Base-by-base conservation (phyloP, 92 coral and sea anemone genomes). In the Heliopora coerulea region DNA sequence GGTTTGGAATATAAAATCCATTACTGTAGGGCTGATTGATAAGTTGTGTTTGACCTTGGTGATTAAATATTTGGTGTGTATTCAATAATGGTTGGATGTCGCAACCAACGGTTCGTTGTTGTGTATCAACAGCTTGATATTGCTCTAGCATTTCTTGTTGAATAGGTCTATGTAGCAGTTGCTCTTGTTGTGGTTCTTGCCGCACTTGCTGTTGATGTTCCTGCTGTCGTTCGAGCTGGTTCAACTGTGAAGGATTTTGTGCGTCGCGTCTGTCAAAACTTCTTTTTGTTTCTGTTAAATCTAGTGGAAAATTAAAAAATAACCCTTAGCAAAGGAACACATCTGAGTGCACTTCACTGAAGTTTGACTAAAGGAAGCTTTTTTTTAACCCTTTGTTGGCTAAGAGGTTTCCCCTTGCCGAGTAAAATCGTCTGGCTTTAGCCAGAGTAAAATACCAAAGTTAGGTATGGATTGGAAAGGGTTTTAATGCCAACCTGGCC, bases 121-220 rank as follows among this genome's bases (percentile, higher is more conserved):
- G 54, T 14, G 68, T 62, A 31, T 13, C 25, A 14, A 11, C 24
- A 30, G 13, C 26, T 50, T 11, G 52, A 8, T 6, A n/a, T 46
- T 46, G 52, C 2, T 46, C 14, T 46, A 6, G 52, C 15, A 8
- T 8, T 46, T 46, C 17, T 46, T 46, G 52, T n/a, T 74, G 81
- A 2, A 50, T 29, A 52, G 23, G 46, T 52, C 17, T 63, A 8
- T 29, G 9, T 14, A 18, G 25, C 19, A 19, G 41, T 54, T 78
- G 40, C 23, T 49, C 31, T 31, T 50, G n/a, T 50, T 78, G 23
- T 33, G 49, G 60, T 62, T 31, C 42, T 28, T 48, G 62, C n/a
- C 61, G 27, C n/a, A 61, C 35, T 50, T 78, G 44, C 46, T 76
- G 65, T 31, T 49, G 63, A 44, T 21, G 61, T 34, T 67, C 26